phyloP scores from a whole-genome alignment of 2,888 invertebrate species.

The Callosobruchus maculatus region DNA sequence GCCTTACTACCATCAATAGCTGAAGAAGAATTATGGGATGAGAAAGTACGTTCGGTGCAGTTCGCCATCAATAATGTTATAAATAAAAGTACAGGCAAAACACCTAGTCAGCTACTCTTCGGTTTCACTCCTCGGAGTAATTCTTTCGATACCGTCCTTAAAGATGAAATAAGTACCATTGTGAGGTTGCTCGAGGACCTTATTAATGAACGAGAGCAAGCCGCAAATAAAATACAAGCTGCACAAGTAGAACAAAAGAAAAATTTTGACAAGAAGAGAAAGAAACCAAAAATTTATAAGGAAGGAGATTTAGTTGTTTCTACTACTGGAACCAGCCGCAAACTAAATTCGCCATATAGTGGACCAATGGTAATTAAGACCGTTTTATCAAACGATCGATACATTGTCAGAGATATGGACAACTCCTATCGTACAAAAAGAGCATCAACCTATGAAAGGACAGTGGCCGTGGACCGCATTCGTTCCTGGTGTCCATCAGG shows the following conservation, averaged over 20 bases:
- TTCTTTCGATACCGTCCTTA: conserved; percentile 8
- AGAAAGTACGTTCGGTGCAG: conserved; percentile 33
- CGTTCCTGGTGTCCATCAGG: conserved; percentile 13
- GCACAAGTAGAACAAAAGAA: conserved; percentile 15
- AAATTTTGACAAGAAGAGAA: conserved; percentile 15
- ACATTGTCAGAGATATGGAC: conserved; percentile 16
- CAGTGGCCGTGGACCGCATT: conserved; percentile 19
- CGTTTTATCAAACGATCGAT: conserved; percentile 20
- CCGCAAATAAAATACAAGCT: conserved; percentile 1
- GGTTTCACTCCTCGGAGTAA: conserved; percentile 16
- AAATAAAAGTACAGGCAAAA: conserved; percentile 15
- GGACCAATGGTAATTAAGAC: conserved; percentile 19
- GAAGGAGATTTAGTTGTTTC: conserved; percentile 15
- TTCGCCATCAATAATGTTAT: conserved; percentile 31
- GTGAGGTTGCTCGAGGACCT: conserved; percentile 6
- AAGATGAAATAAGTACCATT: conserved; percentile 12
- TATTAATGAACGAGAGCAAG: conserved; percentile 3
- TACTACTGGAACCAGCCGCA: conserved; percentile 12
- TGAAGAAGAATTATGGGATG: conserved; percentile 38
- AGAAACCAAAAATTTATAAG: conserved; percentile 12
- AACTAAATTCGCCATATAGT: conserved; percentile 15
- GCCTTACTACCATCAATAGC: conserved; percentile 26
- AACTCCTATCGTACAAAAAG: conserved; percentile 10
- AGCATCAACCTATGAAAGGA: conserved; percentile 12
- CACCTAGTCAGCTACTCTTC: conserved; percentile 16